A percentile compares a stretch with the other conserved stretches of the same genome.
phyloP scores from a whole-genome alignment of 2,888 invertebrate genomes.

The Tanypteryx hageni region DNA sequence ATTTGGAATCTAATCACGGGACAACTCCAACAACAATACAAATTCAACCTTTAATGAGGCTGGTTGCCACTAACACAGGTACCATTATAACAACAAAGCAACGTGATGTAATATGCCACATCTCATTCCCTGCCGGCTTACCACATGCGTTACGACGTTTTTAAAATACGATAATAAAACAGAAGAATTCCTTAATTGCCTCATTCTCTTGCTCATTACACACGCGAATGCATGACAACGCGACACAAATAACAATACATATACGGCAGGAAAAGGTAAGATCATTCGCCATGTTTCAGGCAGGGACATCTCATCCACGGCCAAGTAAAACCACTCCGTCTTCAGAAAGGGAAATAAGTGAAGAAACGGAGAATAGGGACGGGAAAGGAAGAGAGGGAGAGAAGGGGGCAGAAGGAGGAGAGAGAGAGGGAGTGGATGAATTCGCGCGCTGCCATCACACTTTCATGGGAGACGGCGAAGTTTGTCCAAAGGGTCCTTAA shows the following conservation, averaged over 20 bases:
- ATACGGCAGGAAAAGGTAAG: background rate
- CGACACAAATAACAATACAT: no score
- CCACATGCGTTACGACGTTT: no score
- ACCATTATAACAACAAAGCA: no score
- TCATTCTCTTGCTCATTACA: no score
- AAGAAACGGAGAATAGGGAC: background rate
- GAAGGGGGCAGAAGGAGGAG: background rate
- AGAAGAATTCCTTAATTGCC: background rate
- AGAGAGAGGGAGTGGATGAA: background rate
- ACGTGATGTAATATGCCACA: no score
- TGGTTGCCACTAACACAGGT: no score
- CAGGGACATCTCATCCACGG: no score
- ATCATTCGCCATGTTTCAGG: background rate
- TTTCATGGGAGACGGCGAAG: constrained; percentile 47
- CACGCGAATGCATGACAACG: no score
- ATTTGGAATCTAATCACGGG: no score
- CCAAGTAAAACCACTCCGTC: background rate
- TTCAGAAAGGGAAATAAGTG: background rate
- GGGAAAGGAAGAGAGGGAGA: background rate
- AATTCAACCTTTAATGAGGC: no score
- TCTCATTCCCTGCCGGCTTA: no score
- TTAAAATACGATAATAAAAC: background rate
- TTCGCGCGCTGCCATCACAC: constrained; percentile 48
- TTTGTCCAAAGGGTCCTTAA: constrained; percentile 63
- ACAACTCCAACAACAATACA: no score